Base-by-base conservation (phyloP, 92 coral and sea anemone genomes). In the Montipora capitata region DNA sequence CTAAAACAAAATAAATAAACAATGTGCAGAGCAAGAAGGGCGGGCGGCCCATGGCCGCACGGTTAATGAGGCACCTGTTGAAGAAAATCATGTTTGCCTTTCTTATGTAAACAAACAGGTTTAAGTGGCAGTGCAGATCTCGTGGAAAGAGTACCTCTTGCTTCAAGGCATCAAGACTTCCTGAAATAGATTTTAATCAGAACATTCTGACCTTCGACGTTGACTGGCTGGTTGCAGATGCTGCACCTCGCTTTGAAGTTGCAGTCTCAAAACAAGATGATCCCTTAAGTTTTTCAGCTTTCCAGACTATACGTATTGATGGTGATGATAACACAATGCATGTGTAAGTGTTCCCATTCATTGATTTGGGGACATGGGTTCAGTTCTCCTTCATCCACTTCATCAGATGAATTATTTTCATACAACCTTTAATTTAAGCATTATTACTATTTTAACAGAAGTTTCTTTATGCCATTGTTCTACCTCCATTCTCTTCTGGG, bases 271-370 rank as follows among this genome's bases (percentile, higher is more conserved):
- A 90, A 64, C 13, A 11, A 54, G 14, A 54, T 8, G 72, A 74
- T 12, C 81, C 78, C 13, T 65, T 82, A 13, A 38, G 40, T 11
- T 45, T 15, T 12, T 14, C 78, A 4, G 73, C 96, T 40, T 76
- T 54, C 40, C 94, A 94, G 78, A 74, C 87, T 40, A 78, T 94
- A 15, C 51, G 81, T 13, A 10, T 78, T 92, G 87, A 76, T 78
- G 35, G 35, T 78, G 18, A 66, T 35, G 48, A 72, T 69, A n/a
- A 77, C 94, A 8, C 94, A 48, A 5, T 2, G 10, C 52, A 94
- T 67, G 41, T 94, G 98, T 94, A 80, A 94, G 98, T 89, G 61
- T 13, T 54, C 61, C 10, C 61, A 54, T 54, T 12, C 10, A 54
- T 8, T 54, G 61, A 54, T 8, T 2, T 3, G 10, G 61, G 35